A percentile compares a stretch with the other conserved stretches of the same genome.
phyloP scores from a whole-genome alignment of 2,797 vertebrate species.

The Menidia menidia region DNA sequence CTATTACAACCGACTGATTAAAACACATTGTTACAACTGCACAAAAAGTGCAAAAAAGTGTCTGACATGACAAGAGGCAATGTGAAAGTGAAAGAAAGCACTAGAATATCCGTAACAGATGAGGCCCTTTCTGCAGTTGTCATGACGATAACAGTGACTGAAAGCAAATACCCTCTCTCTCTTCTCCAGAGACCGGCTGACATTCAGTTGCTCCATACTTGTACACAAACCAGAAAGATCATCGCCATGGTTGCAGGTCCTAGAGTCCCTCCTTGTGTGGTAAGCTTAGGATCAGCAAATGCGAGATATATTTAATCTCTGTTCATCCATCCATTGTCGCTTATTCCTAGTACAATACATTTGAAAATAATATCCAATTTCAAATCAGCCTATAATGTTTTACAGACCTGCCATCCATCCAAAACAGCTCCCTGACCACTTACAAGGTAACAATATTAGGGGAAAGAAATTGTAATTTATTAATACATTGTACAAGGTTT shows the following conservation, averaged over 20 bases:
- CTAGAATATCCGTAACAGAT: conserved; percentile 46
- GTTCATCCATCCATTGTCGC: neutral
- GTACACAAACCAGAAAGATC: conserved; percentile 20
- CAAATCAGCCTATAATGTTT: no score
- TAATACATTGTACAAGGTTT: no score
- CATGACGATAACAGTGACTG: conserved; percentile 51
- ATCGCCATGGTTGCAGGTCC: conserved; percentile 17
- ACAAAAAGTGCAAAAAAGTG: conserved; percentile 23
- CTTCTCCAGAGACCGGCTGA: conserved; percentile 47
- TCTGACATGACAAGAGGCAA: conserved; percentile 44
- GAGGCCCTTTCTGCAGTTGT: conserved; percentile 49
- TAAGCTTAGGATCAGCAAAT: neutral
- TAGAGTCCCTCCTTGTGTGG: neutral
- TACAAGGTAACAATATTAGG: no score
- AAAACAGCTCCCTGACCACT: no score
- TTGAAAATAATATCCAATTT: no score
- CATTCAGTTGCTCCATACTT: conserved; percentile 36
- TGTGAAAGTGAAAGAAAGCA: conserved; percentile 19
- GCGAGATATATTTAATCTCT: conserved; percentile 17
- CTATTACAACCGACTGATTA: neutral
- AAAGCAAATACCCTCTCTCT: conserved; percentile 27
- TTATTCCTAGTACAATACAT: no score
- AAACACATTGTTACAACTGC: conserved; percentile 33
- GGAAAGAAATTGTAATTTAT: no score
- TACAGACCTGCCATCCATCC: no score